These are phyloP conservation scores for Pinctada fucata DNA, from an alignment of 2,888 invertebrate genomes.

Conservation along the genomic window DNA sequence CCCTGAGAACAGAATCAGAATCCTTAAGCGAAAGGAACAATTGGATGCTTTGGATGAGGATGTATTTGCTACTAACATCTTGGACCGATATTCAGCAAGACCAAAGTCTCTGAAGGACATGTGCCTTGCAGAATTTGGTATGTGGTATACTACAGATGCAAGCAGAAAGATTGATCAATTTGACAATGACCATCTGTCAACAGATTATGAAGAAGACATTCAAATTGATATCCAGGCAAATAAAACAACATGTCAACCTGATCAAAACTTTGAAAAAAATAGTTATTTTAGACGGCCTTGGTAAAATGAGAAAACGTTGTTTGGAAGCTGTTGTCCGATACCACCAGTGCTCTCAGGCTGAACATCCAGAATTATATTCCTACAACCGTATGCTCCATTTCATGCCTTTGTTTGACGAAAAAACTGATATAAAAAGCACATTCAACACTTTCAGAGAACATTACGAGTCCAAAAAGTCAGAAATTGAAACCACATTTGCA, in stretches of 20 bases:
- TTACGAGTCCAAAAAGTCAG: constrained; percentile 30
- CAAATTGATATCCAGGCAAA: constrained; percentile 8
- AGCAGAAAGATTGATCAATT: not conserved
- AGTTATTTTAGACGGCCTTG: constrained; percentile 15
- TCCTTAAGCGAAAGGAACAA: constrained; percentile 55
- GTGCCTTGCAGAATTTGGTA: constrained; percentile 67
- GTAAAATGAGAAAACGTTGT: constrained; percentile 36
- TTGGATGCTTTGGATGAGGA: constrained; percentile 36
- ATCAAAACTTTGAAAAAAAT: constrained; percentile 7
- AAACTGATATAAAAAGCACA: constrained; percentile 25
- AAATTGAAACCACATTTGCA: constrained; percentile 26
- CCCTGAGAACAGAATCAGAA: constrained; percentile 54
- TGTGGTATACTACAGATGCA: constrained; percentile 23
- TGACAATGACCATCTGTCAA: constrained; percentile 10
- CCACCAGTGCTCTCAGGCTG: constrained; percentile 36
- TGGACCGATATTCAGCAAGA: constrained; percentile 63
- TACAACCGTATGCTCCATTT: constrained; percentile 38
- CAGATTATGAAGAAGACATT: constrained; percentile 11
- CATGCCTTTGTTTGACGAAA: constrained; percentile 39
- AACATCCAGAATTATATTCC: constrained; percentile 38
- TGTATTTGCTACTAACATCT: constrained; percentile 45
- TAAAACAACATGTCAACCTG: not conserved
- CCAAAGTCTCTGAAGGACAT: constrained; percentile 58
- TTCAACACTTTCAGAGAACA: constrained; percentile 31
- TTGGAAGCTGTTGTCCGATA: constrained; percentile 34